A percentile compares a stretch with the other conserved stretches of the same genome.
Evolutionary conservation across 2,113 vertebrate genomes (phyloP).

Genomic region (Lanius ludovicianus): DNA sequence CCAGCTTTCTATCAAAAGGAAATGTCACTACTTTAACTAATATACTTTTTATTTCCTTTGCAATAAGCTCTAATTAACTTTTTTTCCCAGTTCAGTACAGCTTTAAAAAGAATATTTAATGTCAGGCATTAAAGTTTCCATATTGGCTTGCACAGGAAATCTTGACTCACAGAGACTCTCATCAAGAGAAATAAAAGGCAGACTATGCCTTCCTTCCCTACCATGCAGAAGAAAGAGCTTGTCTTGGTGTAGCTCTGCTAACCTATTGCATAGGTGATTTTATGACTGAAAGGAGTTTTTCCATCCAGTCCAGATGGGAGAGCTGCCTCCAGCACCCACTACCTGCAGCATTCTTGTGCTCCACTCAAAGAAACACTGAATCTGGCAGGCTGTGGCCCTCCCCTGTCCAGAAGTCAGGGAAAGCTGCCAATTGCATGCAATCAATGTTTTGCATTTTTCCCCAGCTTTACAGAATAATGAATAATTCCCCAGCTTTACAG

Average conservation of each 20-base stretch:
- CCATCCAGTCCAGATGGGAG: not conserved
- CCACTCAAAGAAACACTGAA: not conserved
- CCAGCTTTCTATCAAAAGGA: slow-evolving; percentile 37
- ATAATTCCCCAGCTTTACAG: not conserved
- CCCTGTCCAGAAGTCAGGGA: not conserved
- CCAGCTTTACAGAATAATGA: too few species aligned
- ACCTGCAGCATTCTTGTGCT: not conserved
- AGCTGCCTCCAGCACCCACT: not conserved
- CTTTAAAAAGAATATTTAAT: slow-evolving; percentile 58
- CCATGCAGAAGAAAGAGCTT: not conserved
- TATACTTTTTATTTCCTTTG: not conserved
- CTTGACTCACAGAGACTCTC: not conserved
- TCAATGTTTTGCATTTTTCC: not conserved
- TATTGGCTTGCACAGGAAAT: not conserved
- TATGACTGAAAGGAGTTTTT: not conserved
- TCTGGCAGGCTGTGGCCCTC: not conserved
- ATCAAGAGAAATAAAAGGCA: not conserved
- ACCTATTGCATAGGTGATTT: not conserved
- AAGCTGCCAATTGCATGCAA: not conserved
- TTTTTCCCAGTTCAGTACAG: not conserved
- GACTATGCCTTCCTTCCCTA: not conserved
- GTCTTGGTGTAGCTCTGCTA: not conserved
- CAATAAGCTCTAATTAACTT: slow-evolving; percentile 39
- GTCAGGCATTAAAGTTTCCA: slow-evolving; percentile 36
- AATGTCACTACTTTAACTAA: slow-evolving; percentile 50